Conservation (phyloP, 1,140 invertebrate genomes). For the Leguminivora glycinivorella region DNA sequence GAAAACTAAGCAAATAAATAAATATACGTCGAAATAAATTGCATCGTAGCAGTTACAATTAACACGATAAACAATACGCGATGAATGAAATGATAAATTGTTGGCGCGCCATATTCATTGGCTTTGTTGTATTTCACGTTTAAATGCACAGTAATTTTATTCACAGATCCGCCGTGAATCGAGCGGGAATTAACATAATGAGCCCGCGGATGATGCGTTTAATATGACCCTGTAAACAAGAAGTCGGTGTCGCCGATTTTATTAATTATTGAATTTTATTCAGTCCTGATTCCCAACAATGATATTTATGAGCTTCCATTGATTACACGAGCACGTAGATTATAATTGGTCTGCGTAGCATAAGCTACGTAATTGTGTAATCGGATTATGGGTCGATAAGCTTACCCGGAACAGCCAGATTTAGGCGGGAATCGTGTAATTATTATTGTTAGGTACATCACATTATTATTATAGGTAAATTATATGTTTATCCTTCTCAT, state of each 20-base stretch:
- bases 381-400: constrained; percentile 22
- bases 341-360: constrained; percentile 1
- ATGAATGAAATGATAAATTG: constrained; percentile 71
- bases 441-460: constrained; percentile 6
- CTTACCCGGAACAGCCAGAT: constrained; percentile 8
- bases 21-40: constrained; percentile 40
- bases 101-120: constrained; percentile 65
- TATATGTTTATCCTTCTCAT: neutral
- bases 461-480: neutral
- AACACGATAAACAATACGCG: constrained; percentile 73
- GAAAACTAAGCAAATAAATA: constrained; percentile 29
- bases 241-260: constrained; percentile 23
- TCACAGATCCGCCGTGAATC: constrained; percentile 73
- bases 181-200: constrained; percentile 74
- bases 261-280: constrained; percentile 25
- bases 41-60: constrained; percentile 67
- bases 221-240: constrained; percentile 34
- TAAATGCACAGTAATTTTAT: constrained; percentile 76
- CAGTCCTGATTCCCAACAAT: constrained; percentile 3
- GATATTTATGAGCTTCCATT: neutral
- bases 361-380: constrained; percentile 14
- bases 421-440: constrained; percentile 12
- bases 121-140: constrained; percentile 70
- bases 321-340: constrained; percentile 1
- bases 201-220: constrained; percentile 29